phyloP scores from a whole-genome alignment of 53 echinoderm and acorn worm genomes.

The Antedon mediterranea region DNA sequence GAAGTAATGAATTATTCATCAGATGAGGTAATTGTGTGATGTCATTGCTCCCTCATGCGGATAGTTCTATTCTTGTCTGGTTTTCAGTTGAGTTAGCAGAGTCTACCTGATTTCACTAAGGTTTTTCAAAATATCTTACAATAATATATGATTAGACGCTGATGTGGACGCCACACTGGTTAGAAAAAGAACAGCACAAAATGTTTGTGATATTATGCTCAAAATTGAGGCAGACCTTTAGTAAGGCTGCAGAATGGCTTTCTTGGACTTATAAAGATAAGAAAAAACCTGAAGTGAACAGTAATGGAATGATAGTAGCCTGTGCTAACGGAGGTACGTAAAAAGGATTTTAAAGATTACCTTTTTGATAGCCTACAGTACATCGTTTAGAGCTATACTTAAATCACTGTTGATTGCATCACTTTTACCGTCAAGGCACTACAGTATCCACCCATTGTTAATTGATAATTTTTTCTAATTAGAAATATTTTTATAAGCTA shows the following conservation, averaged over 20 bases:
- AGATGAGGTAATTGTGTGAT: neutral
- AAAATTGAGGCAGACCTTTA: neutral
- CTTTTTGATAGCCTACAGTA: neutral
- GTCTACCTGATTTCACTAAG: neutral
- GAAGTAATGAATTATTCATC: neutral
- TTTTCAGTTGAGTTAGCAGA: neutral
- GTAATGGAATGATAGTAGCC: neutral
- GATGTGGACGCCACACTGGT: neutral
- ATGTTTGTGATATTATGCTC: neutral
- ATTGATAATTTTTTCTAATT: too few relatives aligned
- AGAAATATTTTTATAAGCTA: too few relatives aligned
- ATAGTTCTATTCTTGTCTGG: neutral
- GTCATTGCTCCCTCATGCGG: neutral
- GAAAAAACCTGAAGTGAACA: neutral
- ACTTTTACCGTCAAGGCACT: neutral
- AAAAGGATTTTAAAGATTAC: neutral
- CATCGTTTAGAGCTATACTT: neutral
- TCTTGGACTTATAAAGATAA: neutral
- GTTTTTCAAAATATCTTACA: neutral
- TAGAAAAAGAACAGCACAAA: neutral
- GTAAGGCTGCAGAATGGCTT: neutral
- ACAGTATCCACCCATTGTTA: too few relatives aligned
- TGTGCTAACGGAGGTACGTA: neutral
- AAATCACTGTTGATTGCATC: neutral
- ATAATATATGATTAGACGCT: neutral